Evolutionary conservation across 2,113 vertebrate species (phyloP), one percentile per base, ranked within the genome.

Genomic region (Indri indri): DNA sequence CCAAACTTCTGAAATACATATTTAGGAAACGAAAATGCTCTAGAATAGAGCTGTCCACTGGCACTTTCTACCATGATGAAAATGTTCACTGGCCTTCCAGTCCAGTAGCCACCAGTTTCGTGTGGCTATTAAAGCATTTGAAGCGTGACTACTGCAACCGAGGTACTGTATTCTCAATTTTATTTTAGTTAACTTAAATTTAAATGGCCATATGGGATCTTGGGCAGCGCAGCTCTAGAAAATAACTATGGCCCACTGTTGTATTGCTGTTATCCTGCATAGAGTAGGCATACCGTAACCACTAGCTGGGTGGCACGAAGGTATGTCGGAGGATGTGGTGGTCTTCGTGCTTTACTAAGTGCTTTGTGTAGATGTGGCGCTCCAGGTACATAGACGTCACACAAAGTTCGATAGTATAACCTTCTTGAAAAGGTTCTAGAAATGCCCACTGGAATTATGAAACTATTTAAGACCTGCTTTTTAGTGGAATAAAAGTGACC

Each of bases 251-350:
- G 37, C 37, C 32, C 32, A 10, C 4, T 40, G 12, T 57, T 14
- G 5, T 2, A 18, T 0, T 20, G 5, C 2, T 17, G 22, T 47
- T 12, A n/a, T 66, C 42, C 34, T 3, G 2, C 16, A 42, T 0
- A 25, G 12, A 57, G 65, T 2, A n/a, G 66, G 57, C 1, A 6
- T 22, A 20, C 32, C 47, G 12, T 2, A 10, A n/a, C 63, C 1
- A 13, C 10, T 4, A 27, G 73, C 27, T 47, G 27, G 54, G 47
- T 6, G 79, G 40, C 12, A 42, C 0, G 8, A 14, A 47, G 34
- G 52, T 4, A 47, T 0, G 66, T 0, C 16, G n/a, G 32, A 42
- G 66, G 37, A 17, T 2, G 1, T 2, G n/a, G 57, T 16, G 70
- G n/a, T 32, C 32, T 42, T 40, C 3, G 13, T 3, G 23, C n/a